These are phyloP conservation scores for Gandaritis pyraliata DNA, from an alignment of 2,888 invertebrate genomes.

Conservation along the genomic window DNA sequence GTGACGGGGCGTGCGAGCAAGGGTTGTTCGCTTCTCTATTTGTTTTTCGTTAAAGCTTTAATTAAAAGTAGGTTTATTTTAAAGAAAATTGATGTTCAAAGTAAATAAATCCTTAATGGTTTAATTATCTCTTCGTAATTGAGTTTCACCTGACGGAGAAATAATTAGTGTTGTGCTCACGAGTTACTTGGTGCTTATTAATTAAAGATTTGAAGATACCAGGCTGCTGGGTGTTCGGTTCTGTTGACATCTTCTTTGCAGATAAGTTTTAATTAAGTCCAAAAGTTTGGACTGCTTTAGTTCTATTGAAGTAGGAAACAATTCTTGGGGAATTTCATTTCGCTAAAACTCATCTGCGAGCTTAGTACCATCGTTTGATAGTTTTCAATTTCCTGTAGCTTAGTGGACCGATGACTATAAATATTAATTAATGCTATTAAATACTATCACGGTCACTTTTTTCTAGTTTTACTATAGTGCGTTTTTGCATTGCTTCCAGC, in stretches of 20 bases:
- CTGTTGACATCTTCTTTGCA: constrained; percentile 40
- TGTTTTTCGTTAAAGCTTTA: constrained; percentile 82
- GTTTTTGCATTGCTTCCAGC: too few relatives aligned
- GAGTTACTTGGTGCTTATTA: constrained; percentile 50
- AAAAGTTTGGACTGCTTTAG: constrained; percentile 33
- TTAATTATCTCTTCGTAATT: constrained; percentile 82
- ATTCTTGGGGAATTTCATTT: constrained; percentile 28
- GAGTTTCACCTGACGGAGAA: constrained; percentile 78
- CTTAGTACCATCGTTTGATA: constrained; percentile 23
- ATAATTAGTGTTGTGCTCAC: constrained; percentile 65
- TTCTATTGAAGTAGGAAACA: constrained; percentile 31
- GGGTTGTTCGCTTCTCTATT: constrained; percentile 76
- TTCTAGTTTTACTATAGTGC: too few relatives aligned
- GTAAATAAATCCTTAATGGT: constrained; percentile 82
- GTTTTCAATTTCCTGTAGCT: constrained; percentile 21
- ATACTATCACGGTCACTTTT: too few relatives aligned
- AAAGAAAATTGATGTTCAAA: constrained; percentile 82
- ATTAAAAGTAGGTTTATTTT: constrained; percentile 82
- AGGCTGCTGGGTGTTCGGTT: constrained; percentile 44
- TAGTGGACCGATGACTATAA: background rate
- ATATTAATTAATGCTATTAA: too few relatives aligned
- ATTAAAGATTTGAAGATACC: constrained; percentile 57
- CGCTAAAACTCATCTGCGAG: constrained; percentile 25
- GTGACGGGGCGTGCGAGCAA: constrained; percentile 61
- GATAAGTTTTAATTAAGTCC: constrained; percentile 42